Evolutionary conservation across 2,113 vertebrate species (phyloP).

Genomic region (Micromys minutus): DNA sequence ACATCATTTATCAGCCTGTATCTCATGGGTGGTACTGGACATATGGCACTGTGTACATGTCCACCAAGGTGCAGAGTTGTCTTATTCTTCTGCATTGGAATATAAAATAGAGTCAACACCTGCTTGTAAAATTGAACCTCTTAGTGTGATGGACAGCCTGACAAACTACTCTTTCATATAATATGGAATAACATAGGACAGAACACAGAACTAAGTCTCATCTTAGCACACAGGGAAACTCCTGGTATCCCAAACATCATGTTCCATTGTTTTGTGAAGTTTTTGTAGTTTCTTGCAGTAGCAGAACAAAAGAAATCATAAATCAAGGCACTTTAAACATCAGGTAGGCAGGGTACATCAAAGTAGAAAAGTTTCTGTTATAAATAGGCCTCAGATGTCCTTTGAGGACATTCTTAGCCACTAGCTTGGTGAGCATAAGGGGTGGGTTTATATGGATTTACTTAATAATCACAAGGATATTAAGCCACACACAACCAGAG

Average conservation of each 20-base stretch:
- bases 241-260: background rate
- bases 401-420: background rate
- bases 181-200: background rate
- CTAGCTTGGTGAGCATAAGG: background rate
- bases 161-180: background rate
- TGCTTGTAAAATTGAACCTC: background rate
- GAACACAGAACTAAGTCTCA: background rate
- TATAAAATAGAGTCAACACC: background rate
- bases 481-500: background rate
- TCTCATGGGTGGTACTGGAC: background rate
- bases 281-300: background rate
- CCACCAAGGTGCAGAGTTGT: background rate
- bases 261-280: background rate
- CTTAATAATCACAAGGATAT: background rate
- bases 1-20: background rate
- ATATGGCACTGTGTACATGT: background rate
- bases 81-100: background rate
- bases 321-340: background rate
- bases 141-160: background rate
- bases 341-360: background rate
- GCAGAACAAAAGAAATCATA: background rate
- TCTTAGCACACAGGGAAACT: background rate
- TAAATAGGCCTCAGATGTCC: background rate
- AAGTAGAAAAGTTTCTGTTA: background rate
- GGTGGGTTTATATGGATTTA: background rate